A percentile compares a stretch with the other conserved stretches of the same genome.
Conservation (phyloP, 64 coral and sea anemone genomes). For the Pachyseris speciosa region DNA sequence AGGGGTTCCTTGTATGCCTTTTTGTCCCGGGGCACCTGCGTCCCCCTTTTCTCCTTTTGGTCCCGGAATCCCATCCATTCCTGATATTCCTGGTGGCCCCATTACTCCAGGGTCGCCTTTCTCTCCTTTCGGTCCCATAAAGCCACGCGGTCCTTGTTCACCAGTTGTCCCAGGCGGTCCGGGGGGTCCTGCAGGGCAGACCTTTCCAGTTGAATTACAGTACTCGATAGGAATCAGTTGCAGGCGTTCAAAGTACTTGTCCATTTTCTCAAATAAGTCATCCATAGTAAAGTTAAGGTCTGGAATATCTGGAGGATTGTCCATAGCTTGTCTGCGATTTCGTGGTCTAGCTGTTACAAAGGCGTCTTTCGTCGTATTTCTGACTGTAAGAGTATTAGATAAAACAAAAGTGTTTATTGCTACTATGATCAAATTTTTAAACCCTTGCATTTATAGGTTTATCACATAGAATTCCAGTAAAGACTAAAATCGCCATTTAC, state of each 20-base stretch:
- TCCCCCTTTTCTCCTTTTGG: constrained; percentile 5
- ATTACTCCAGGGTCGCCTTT: background rate
- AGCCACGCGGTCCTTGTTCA: background rate
- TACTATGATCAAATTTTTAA: no score
- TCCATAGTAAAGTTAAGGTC: background rate
- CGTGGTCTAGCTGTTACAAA: background rate
- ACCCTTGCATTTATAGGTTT: no score
- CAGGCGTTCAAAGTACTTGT: background rate
- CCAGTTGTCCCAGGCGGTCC: constrained; percentile 23
- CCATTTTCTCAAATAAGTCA: background rate
- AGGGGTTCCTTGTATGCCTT: background rate
- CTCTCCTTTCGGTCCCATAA: background rate
- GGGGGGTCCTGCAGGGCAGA: constrained; percentile 9
- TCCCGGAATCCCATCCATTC: background rate
- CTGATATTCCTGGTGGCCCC: background rate
- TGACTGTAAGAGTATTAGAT: background rate
- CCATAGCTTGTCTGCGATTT: background rate
- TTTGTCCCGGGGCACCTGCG: constrained; percentile 20
- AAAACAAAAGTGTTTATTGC: no score
- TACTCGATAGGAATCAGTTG: constrained; percentile 1
- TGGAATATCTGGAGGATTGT: background rate
- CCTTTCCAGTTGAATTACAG: constrained; percentile 9
- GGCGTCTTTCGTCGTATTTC: background rate
- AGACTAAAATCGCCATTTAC: no score
- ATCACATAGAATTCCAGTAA: no score